Conservation (phyloP, 2,888 invertebrate species). For the Drosophila sordidula region DNA sequence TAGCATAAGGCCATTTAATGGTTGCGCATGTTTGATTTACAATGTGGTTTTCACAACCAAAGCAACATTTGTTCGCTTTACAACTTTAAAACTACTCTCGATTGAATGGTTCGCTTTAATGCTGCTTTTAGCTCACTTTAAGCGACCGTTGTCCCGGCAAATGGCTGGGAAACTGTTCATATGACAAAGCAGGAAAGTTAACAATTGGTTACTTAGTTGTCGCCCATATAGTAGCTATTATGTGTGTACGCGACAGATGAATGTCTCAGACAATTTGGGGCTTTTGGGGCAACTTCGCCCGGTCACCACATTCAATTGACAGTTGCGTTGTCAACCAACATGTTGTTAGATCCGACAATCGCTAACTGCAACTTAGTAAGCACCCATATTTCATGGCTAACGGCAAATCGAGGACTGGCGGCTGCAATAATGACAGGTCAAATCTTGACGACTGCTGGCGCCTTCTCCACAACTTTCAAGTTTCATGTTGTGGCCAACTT, state of each 20-base stretch:
- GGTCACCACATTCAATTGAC: conserved; percentile 13
- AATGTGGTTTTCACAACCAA: no score
- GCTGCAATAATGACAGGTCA: conserved; percentile 37
- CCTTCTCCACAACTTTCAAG: conserved; percentile 21
- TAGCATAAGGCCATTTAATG: no score
- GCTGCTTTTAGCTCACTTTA: conserved; percentile 2
- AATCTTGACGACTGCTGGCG: conserved; percentile 11
- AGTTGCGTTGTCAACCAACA: conserved; percentile 10
- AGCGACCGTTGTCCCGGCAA: background rate
- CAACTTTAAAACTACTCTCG: no score
- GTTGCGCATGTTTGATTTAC: no score
- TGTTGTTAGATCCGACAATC: conserved; percentile 1
- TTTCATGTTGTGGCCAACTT: conserved; percentile 21
- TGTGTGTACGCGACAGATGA: conserved; percentile 8
- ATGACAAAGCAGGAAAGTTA: conserved; percentile 11
- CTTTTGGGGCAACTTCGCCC: conserved; percentile 2
- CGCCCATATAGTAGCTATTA: conserved; percentile 17
- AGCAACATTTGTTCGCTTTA: no score
- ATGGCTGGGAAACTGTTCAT: background rate
- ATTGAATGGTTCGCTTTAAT: background rate
- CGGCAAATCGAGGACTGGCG: background rate
- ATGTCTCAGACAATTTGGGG: background rate
- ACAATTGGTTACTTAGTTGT: conserved; percentile 20
- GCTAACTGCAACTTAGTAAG: conserved; percentile 16
- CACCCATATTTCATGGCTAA: background rate